Percentiles rank a stretch among this genome's conserved stretches.
These are phyloP conservation scores for Hipposideros larvatus DNA, from an alignment of 2,797 vertebrate genomes.

Conservation along the genomic window DNA sequence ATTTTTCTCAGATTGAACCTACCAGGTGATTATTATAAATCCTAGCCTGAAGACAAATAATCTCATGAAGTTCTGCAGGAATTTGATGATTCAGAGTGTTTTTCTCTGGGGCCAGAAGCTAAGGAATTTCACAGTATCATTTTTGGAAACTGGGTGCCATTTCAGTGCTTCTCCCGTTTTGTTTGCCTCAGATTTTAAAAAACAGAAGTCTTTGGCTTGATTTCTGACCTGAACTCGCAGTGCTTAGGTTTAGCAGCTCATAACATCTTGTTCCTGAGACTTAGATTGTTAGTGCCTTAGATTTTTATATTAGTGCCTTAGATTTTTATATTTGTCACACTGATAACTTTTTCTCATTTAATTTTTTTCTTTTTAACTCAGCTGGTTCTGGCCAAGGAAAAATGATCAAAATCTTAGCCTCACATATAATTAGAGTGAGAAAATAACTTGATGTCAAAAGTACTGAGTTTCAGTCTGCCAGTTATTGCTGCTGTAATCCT, in stretches of 20 bases:
- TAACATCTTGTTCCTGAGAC: background rate
- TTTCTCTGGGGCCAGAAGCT: conserved; percentile 65
- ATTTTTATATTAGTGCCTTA: conserved; percentile 2
- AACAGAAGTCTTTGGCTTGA: background rate
- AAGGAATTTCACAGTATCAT: background rate
- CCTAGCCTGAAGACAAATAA: conserved; percentile 73
- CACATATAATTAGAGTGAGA: background rate
- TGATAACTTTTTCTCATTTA: background rate
- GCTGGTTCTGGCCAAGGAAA: background rate
- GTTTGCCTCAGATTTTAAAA: background rate
- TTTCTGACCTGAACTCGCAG: background rate
- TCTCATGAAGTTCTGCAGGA: conserved; percentile 46
- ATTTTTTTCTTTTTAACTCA: background rate
- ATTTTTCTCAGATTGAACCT: conserved; percentile 73
- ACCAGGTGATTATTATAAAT: conserved; percentile 70
- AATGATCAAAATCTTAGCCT: background rate
- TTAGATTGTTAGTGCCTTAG: background rate
- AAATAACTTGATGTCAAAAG: background rate
- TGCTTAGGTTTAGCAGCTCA: background rate
- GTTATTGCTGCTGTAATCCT: background rate
- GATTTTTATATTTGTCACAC: background rate
- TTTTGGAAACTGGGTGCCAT: background rate
- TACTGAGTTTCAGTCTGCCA: background rate
- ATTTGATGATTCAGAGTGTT: conserved; percentile 48
- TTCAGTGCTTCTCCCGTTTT: background rate